phyloP scores from a whole-genome alignment of 2,888 invertebrate genomes.

The Cerastis leucographa region DNA sequence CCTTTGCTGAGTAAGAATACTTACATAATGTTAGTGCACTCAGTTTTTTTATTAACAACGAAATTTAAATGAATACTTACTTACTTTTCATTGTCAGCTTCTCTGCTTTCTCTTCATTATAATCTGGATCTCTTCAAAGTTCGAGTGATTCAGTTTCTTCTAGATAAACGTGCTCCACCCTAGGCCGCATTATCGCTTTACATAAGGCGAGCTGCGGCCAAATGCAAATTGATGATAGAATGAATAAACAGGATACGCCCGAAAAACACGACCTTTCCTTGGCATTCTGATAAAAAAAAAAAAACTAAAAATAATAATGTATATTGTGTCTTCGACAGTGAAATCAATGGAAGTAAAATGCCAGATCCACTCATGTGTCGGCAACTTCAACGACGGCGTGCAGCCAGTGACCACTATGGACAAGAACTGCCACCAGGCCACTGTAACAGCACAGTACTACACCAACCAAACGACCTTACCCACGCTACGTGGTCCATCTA shows the following conservation, averaged over 20 bases:
- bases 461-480: constrained; percentile 34
- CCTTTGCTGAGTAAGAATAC: neutral
- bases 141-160: no score
- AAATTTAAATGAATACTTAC: neutral
- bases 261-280: no score
- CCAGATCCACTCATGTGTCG: constrained; percentile 78
- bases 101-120: no score
- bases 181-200: no score
- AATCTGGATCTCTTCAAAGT: no score
- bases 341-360: constrained; percentile 68
- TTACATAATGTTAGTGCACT: neutral
- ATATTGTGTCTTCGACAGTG: constrained; percentile 31
- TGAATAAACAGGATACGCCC: no score
- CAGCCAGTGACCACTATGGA: constrained; percentile 77
- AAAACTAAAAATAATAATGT: neutral
- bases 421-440: constrained; percentile 66
- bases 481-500: constrained; percentile 20
- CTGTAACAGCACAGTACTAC: constrained; percentile 14
- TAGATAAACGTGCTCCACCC: no score
- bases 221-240: no score
- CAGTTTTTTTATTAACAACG: neutral
- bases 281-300: no score
- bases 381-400: constrained; percentile 86
- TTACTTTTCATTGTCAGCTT: no score
- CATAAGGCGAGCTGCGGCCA: no score